Conservation (phyloP, 2,113 vertebrate species). For the Pampusana beccarii region DNA sequence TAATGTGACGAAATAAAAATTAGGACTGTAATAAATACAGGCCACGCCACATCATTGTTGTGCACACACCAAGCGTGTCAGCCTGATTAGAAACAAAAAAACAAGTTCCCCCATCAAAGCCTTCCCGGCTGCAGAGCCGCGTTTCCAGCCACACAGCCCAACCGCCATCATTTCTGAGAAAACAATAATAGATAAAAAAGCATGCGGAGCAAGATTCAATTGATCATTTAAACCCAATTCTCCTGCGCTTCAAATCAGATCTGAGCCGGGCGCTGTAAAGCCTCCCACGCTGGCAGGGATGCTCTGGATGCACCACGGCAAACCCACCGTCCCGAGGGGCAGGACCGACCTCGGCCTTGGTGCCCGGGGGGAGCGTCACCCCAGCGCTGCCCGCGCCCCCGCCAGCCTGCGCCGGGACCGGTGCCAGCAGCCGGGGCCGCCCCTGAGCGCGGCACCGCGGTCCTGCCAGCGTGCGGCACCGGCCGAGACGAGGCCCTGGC, state of each 20-base stretch:
- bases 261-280: accelerated
- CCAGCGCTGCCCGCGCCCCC: background rate
- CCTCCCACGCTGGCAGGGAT: background rate
- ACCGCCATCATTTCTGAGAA: background rate
- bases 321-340: background rate
- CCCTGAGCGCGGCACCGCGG: accelerated
- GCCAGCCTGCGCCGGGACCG: background rate
- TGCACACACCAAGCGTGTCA: background rate
- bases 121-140: background rate
- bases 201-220: accelerated
- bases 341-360: background rate
- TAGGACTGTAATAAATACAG: background rate
- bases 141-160: background rate
- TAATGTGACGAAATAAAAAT: constrained; percentile 1
- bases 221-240: background rate
- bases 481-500: background rate
- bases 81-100: background rate
- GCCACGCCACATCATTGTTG: background rate
- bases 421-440: background rate
- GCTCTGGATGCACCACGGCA: background rate
- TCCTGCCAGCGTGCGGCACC: background rate
- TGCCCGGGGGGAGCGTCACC: accelerated
- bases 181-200: background rate
- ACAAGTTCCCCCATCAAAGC: background rate
- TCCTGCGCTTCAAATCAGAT: accelerated